Evolutionary conservation across 2,797 vertebrate genomes (phyloP), one percentile per base, ranked within the genome.

Genomic region (Gymnothorax javanicus): DNA sequence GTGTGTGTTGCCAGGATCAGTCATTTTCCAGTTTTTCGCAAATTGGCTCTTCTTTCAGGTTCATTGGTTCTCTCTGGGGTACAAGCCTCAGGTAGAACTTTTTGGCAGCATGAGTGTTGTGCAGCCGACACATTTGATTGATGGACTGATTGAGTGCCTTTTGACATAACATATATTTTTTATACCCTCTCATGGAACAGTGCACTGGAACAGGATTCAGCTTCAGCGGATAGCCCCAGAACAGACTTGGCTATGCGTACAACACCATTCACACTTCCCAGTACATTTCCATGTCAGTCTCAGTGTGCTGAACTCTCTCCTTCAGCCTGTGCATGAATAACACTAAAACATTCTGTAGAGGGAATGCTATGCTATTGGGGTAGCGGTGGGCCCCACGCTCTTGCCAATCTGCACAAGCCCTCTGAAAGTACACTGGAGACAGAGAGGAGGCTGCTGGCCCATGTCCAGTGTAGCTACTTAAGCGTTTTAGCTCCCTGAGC

Each of bases 401-500:
- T 50, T 15, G 7, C 13, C 13, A 15, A 13, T 77, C 33, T 75
- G 71, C 6, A 77, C 27, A 77, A 15, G 27, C 13, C 73, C 73
- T 77, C 73, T 50, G 73, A 15, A 20, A 12, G 13, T 50, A 33
- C 27, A 20, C 73, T 77, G 73, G 27, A 77, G 43, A 77, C 33
- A 52, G 33, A 43, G 7, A 43, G 43, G 1, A 13, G 27, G 71
- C 27, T 3, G 8, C 15, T 75, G 71, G 71, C 27, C 27, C 9
- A 43, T 25, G 4, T 75, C 67, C 67, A 69, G 27, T 5, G 11
- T 12, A 15, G n/a, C 69, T 33, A 13, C 73, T 77, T 12, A 77
- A 77, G 33, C 43, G 73, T 77, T 50, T 77, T 77, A 77, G 52
- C 77, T 81, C 77, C 11, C 52, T 56, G 50, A 56, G 52, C 77